Conservation (phyloP, 2,888 invertebrate genomes). For the Cenopis cana region DNA sequence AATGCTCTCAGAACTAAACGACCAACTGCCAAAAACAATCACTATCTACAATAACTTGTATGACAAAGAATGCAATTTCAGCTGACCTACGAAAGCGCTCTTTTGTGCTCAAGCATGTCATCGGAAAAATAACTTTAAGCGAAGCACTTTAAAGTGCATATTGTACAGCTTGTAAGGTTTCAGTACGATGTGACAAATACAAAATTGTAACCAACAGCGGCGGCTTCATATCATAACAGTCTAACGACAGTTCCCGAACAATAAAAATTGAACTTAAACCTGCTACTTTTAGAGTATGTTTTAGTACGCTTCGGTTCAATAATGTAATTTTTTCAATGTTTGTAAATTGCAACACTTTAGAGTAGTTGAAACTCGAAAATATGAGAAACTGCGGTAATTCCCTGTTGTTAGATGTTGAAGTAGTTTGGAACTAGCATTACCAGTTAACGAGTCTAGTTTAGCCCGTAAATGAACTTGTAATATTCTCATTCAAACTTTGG, state of each 20-base stretch:
- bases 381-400: slow-evolving; percentile 52
- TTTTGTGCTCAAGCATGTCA: slow-evolving; percentile 19
- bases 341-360: slow-evolving; percentile 48
- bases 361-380: slow-evolving; percentile 49
- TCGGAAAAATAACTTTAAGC: slow-evolving; percentile 3
- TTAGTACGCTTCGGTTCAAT: background rate
- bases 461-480: background rate
- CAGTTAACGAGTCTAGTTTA: slow-evolving; percentile 3
- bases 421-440: slow-evolving; percentile 16
- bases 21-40: slow-evolving; percentile 46
- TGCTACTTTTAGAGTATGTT: background rate
- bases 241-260: slow-evolving; percentile 40
- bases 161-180: slow-evolving; percentile 48
- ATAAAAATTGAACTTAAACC: slow-evolving; percentile 27
- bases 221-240: slow-evolving; percentile 49
- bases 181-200: slow-evolving; percentile 60
- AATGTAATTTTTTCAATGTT: slow-evolving; percentile 41
- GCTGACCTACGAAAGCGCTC: slow-evolving; percentile 39
- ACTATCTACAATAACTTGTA: slow-evolving; percentile 48
- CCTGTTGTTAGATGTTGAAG: slow-evolving; percentile 36
- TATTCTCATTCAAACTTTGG: background rate
- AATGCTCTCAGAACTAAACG: slow-evolving; percentile 18
- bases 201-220: slow-evolving; percentile 60
- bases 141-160: slow-evolving; percentile 39
- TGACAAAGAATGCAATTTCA: slow-evolving; percentile 53